Conservation (phyloP, 2,797 vertebrate genomes). For the Chromobotia macracanthus region DNA sequence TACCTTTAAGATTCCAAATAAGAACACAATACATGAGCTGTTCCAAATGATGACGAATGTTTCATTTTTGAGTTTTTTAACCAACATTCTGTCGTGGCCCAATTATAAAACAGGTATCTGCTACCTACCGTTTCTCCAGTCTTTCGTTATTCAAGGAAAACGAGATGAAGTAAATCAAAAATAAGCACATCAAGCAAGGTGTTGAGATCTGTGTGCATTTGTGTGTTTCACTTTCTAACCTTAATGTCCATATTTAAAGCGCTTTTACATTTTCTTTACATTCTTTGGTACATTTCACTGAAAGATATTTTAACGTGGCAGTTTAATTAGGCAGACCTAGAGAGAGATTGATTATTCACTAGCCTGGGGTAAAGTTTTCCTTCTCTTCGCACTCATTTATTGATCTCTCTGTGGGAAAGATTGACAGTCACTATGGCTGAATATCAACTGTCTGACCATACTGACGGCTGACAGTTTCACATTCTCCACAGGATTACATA, state of each 20-base stretch:
- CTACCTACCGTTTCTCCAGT: not conserved
- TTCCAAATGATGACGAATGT: no score
- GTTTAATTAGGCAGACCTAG: slow-evolving; percentile 75
- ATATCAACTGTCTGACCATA: slow-evolving; percentile 66
- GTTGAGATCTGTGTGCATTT: not conserved
- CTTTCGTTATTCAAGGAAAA: not conserved
- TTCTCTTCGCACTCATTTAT: slow-evolving; percentile 76
- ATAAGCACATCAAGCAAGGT: not conserved
- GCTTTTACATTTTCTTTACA: slow-evolving; percentile 46
- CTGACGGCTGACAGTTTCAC: slow-evolving; percentile 55
- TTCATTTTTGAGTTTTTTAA: not conserved
- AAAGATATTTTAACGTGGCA: slow-evolving; percentile 76
- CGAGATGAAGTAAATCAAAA: not conserved
- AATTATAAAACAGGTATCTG: not conserved
- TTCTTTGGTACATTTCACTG: slow-evolving; percentile 64
- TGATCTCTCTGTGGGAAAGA: slow-evolving; percentile 66
- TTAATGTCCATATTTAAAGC: slow-evolving; percentile 15
- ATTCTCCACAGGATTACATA: slow-evolving; percentile 48
- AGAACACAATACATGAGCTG: no score
- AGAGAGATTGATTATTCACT: slow-evolving; percentile 76
- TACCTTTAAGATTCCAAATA: not conserved
- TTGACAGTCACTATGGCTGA: slow-evolving; percentile 62
- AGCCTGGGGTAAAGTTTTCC: slow-evolving; percentile 76
- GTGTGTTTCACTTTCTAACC: slow-evolving; percentile 4
- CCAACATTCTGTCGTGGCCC: not conserved